Conservation (phyloP, 2,888 invertebrate species). For the Amiota minor region DNA sequence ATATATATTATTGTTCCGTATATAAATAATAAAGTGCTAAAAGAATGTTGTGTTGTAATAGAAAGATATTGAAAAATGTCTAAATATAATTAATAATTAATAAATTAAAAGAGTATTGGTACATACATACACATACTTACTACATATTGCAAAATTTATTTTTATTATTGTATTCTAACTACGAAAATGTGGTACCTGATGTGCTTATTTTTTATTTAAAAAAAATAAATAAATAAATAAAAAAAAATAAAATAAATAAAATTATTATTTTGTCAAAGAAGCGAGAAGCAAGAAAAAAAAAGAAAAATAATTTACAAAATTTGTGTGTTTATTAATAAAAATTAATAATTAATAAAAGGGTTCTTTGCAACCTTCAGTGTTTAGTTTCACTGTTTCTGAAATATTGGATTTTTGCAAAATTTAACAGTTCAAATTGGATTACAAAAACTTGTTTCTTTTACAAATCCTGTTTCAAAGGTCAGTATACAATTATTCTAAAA, state of each 20-base stretch:
- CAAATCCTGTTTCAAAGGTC: slow-evolving; percentile 62
- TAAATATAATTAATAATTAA: too few relatives aligned
- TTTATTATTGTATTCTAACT: background rate
- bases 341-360: too few relatives aligned
- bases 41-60: too few relatives aligned
- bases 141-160: background rate
- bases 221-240: background rate
- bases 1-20: too few relatives aligned
- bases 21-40: too few relatives aligned
- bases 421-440: slow-evolving; percentile 61
- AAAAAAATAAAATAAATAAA: background rate
- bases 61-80: too few relatives aligned
- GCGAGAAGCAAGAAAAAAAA: too few relatives aligned
- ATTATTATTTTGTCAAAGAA: too few relatives aligned
- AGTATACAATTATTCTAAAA: slow-evolving; percentile 40
- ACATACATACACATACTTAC: background rate
- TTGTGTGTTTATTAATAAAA: too few relatives aligned
- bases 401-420: slow-evolving; percentile 28
- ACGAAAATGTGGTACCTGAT: background rate
- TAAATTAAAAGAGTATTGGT: background rate
- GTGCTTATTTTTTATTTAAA: background rate
- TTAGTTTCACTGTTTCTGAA: background rate
- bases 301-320: too few relatives aligned
- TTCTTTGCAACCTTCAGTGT: background rate
- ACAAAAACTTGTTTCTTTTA: slow-evolving; percentile 58